Base-by-base conservation (phyloP, 2,888 invertebrate genomes). In the Lissocephala sabroskyi region DNA sequence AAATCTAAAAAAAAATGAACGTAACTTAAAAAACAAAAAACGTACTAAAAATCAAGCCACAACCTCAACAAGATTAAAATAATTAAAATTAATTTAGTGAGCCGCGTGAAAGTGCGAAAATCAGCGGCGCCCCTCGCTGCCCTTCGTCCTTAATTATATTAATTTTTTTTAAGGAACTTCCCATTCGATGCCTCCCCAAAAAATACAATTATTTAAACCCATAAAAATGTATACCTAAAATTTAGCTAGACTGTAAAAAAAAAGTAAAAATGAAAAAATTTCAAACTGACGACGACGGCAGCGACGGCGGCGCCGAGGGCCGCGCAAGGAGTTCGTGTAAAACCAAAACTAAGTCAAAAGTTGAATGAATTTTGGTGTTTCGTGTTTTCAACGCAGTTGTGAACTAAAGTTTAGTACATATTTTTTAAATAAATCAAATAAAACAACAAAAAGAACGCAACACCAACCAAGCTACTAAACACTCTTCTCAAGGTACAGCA, bases 331-430 rank as follows among this genome's bases (percentile, higher is more conserved):
- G 55, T 49, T 74, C 53, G 57, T 61, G n/a, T n/a, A n/a, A 55
- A 75, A 56, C 56, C 61, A 58, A 71, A 35, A 66, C 76, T 75
- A 78, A 73, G 79, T 74, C 78, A 70, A 60, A 74, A 65, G 60
- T 55, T 66, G 41, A 60, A 60, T 56, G 73, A n/a, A 75, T 71
- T 73, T 26, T 75, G 79, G 68, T 66, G 76, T 73, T 78, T 78
- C 76, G 68, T 66, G 76, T 73, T 78, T 78, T 73, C 76, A 75
- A 78, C 56, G 50, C 78, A 78, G 71, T 71, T 71, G 71, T 75
- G 71, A 75, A 71, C 67, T 78, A 75, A 75, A 78, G 59, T 64
- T 50, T 73, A 73, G 78, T 62, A 71, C 76, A 78, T 73, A 78
- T 74, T 65, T 77, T 74, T 63, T 56, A 63, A 61, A 60, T 51